Conservation (phyloP, 2,113 vertebrate species). For the Prinia subflava region DNA sequence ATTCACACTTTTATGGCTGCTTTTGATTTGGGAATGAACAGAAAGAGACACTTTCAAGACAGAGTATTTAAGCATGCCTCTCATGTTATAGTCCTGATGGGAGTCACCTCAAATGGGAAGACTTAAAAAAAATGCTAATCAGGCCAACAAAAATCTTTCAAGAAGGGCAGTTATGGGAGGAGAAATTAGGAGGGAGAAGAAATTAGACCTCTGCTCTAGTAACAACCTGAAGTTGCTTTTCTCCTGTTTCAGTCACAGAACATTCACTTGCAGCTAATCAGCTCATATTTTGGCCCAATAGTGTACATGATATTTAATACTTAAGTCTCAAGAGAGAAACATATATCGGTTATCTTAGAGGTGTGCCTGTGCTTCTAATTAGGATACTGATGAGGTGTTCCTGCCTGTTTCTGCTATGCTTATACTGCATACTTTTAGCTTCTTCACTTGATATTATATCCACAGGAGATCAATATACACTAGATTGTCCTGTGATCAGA, state of each 20-base stretch:
- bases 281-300: neutral
- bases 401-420: neutral
- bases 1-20: neutral
- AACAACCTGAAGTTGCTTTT: neutral
- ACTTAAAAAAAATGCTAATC: neutral
- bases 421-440: neutral
- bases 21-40: neutral
- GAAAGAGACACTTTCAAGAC: neutral
- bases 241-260: neutral
- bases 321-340: neutral
- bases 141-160: conserved; percentile 31
- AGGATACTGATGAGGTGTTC: neutral
- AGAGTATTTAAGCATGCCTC: neutral
- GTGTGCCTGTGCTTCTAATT: conserved; percentile 10
- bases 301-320: conserved; percentile 2
- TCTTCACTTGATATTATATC: neutral
- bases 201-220: conserved; percentile 42
- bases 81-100: neutral
- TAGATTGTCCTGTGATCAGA: neutral
- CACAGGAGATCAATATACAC: neutral
- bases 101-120: neutral
- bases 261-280: conserved; percentile 19
- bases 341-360: neutral
- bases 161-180: conserved; percentile 14
- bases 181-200: neutral